phyloP scores from a whole-genome alignment of 2,797 vertebrate species.

The Anguilla anguilla region DNA sequence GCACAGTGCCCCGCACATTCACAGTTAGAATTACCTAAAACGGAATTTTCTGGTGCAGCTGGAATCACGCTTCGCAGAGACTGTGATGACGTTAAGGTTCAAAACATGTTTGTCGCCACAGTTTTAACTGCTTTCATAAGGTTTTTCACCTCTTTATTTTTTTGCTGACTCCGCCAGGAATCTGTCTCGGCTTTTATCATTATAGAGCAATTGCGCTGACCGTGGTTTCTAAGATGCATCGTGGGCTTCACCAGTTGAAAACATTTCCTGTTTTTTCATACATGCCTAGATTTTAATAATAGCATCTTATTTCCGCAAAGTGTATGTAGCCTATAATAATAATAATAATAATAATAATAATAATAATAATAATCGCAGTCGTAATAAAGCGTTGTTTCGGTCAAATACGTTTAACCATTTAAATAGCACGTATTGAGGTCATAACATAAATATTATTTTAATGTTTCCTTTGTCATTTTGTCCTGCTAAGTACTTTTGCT shows the following conservation, averaged over 20 bases:
- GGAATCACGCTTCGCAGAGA: neutral
- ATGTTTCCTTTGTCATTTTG: neutral
- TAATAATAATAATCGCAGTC: neutral
- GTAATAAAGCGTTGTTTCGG: neutral
- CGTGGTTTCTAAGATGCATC: neutral
- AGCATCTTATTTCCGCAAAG: neutral
- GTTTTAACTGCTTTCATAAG: neutral
- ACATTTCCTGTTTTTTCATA: neutral
- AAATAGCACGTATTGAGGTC: neutral
- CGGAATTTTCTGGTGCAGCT: neutral
- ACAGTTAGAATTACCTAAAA: neutral
- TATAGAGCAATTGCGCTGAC: neutral
- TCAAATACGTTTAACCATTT: neutral
- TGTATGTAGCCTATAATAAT: neutral
- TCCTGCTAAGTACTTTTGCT: neutral
- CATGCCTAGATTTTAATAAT: neutral
- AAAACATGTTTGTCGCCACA: neutral
- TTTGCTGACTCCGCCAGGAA: neutral
- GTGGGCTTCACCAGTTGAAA: no score
- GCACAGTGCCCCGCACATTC: neutral
- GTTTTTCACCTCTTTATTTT: neutral
- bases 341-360: no score
- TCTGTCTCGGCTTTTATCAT: neutral
- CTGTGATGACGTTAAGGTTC: neutral
- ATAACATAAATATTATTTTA: neutral